Conservation (phyloP, 2,888 invertebrate species). For the Chrysolina americana region DNA sequence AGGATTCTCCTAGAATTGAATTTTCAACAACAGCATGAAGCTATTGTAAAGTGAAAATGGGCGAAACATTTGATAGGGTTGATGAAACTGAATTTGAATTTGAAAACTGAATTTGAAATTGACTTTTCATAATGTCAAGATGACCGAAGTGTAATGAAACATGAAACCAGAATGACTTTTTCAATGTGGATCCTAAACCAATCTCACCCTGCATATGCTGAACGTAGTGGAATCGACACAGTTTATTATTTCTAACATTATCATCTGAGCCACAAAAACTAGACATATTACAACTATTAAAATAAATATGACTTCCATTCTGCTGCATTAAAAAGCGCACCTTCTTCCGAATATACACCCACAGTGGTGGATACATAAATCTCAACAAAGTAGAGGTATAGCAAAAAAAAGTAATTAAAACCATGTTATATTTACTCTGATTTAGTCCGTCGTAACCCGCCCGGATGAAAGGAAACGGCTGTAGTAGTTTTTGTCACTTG, state of each 20-base stretch:
- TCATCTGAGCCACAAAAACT: neutral
- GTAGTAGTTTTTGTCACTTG: constrained; percentile 32
- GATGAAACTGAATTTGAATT: too few species aligned
- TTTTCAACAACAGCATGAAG: too few species aligned
- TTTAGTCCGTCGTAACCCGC: constrained; percentile 15
- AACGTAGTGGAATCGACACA: too few species aligned
- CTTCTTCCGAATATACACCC: constrained; percentile 20
- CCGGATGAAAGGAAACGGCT: constrained; percentile 29
- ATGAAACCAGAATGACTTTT: too few species aligned
- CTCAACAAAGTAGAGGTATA: constrained; percentile 15
- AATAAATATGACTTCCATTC: constrained; percentile 21
- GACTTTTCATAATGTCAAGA: too few species aligned
- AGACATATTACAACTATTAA: neutral
- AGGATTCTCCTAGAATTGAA: too few species aligned
- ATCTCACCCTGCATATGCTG: too few species aligned
- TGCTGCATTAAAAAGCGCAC: constrained; percentile 20
- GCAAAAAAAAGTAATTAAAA: constrained; percentile 33
- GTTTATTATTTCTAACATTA: constrained; percentile 1
- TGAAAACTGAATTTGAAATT: too few species aligned
- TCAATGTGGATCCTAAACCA: too few species aligned
- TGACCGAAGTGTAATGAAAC: too few species aligned
- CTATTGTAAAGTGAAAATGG: too few species aligned
- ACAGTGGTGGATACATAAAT: constrained; percentile 32
- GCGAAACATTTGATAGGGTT: too few species aligned
- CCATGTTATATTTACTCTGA: constrained; percentile 32